Percentiles rank a stretch among this genome's conserved stretches.
These are phyloP conservation scores for Prosapia bicincta DNA, from an alignment of 2,888 invertebrate genomes.

Conservation along the genomic window DNA sequence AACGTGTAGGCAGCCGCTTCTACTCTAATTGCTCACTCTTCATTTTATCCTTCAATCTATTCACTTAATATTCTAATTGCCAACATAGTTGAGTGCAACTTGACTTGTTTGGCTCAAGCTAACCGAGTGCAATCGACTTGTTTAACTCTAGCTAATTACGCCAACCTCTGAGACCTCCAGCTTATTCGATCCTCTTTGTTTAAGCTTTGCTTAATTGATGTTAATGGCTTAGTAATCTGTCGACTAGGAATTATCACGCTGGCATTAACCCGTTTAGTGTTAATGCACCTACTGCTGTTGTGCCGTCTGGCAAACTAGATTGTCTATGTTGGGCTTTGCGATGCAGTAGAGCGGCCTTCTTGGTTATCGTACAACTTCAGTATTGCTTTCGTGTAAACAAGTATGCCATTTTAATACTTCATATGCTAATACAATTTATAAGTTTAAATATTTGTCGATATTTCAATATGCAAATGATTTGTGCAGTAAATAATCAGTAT, in stretches of 20 bases:
- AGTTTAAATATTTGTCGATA: too few relatives aligned
- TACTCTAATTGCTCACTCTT: neutral
- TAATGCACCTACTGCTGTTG: neutral
- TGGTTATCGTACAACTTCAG: too few relatives aligned
- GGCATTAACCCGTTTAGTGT: neutral
- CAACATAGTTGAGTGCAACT: neutral
- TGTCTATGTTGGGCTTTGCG: neutral
- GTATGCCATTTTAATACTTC: too few relatives aligned
- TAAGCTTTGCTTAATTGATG: constrained; percentile 2
- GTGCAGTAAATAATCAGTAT: too few relatives aligned
- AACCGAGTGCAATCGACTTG: neutral
- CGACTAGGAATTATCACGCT: neutral
- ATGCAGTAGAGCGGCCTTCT: too few relatives aligned
- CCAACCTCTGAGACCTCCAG: neutral
- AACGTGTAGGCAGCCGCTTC: neutral
- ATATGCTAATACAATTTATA: too few relatives aligned
- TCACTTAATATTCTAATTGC: neutral
- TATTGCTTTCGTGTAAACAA: too few relatives aligned
- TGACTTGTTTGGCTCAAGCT: neutral
- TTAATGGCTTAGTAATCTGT: neutral
- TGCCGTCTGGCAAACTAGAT: neutral
- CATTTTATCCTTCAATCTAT: neutral
- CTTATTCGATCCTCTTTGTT: neutral
- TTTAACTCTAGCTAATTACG: neutral
- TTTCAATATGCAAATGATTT: too few relatives aligned